phyloP scores from a whole-genome alignment of 35 echinoderm and acorn worm genomes.

The Apostichopus japonicus region DNA sequence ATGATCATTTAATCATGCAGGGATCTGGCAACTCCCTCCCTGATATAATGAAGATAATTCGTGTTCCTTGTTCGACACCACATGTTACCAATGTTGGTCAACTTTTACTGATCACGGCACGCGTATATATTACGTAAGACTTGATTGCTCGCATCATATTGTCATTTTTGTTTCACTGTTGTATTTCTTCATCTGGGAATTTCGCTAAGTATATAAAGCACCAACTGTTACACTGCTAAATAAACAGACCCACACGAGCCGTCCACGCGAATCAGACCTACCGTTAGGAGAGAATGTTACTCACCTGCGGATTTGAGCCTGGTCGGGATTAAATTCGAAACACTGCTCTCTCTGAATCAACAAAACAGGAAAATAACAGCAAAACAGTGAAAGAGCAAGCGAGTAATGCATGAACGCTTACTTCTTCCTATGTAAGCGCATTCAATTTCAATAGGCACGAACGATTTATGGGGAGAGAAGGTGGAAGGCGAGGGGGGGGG shows the following conservation, averaged over 20 bases:
- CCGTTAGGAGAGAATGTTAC: not conserved
- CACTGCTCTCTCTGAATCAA: no score
- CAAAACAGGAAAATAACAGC: not conserved
- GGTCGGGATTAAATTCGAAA: not conserved
- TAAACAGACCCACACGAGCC: not conserved
- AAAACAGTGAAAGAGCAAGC: not conserved
- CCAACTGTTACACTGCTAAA: constrained; percentile 30
- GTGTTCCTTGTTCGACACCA: not conserved
- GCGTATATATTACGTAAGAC: constrained; percentile 19
- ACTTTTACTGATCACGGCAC: not conserved
- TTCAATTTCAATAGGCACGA: no score
- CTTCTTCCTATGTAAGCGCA: no score
- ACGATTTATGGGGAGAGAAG: no score
- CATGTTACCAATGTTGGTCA: not conserved
- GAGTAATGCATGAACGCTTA: no score
- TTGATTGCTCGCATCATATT: constrained; percentile 7
- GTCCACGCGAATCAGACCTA: not conserved
- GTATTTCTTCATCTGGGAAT: not conserved
- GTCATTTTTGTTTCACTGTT: not conserved
- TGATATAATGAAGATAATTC: no score
- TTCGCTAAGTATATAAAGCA: not conserved
- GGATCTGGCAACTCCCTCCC: no score
- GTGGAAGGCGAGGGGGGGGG: no score
- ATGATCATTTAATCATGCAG: no score
- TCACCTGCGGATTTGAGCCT: not conserved